These are phyloP conservation scores for Conopomorpha cramerella DNA, from an alignment of 1,140 invertebrate genomes.

Conservation along the genomic window DNA sequence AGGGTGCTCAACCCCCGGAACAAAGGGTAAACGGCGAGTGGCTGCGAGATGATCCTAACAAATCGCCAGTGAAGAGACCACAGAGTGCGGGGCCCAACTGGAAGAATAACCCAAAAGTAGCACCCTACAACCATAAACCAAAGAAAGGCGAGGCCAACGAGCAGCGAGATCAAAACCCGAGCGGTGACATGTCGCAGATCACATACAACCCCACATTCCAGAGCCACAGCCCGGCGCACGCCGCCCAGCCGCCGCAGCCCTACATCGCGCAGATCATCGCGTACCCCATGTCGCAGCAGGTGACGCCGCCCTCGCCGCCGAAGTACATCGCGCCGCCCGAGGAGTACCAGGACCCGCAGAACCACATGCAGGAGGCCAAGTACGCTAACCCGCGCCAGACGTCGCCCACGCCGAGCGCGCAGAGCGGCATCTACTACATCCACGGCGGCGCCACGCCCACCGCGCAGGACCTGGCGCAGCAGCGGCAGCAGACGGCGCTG, in stretches of 20 bases:
- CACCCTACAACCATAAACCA: slow-evolving; percentile 41
- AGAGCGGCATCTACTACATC: slow-evolving; percentile 52
- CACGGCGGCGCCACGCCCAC: slow-evolving; percentile 23
- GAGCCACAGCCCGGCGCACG: slow-evolving; percentile 53
- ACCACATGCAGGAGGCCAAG: slow-evolving; percentile 33
- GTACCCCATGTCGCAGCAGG: slow-evolving; percentile 53
- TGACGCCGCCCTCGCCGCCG: slow-evolving; percentile 37
- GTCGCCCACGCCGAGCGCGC: slow-evolving; percentile 13
- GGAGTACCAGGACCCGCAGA: slow-evolving; percentile 47
- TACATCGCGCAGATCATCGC: slow-evolving; percentile 56
- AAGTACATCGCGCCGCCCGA: slow-evolving; percentile 54
- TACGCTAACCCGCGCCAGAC: slow-evolving; percentile 22
- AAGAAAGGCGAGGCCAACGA: slow-evolving; percentile 42
- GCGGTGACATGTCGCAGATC: slow-evolving; percentile 50
- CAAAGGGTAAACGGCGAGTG: slow-evolving; percentile 34
- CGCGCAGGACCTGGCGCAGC: slow-evolving; percentile 33
- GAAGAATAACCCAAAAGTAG: slow-evolving; percentile 50
- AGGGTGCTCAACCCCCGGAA: slow-evolving; percentile 31
- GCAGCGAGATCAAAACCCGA: slow-evolving; percentile 27
- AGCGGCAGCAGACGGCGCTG: slow-evolving; percentile 52
- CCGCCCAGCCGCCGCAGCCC: slow-evolving; percentile 39
- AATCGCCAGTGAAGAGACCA: slow-evolving; percentile 48
- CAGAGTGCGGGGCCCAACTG: slow-evolving; percentile 44
- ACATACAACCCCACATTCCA: slow-evolving; percentile 61
- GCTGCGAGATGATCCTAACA: slow-evolving; percentile 39